phyloP scores from a whole-genome alignment of 2,113 vertebrate species.

The Cottus gobio region DNA sequence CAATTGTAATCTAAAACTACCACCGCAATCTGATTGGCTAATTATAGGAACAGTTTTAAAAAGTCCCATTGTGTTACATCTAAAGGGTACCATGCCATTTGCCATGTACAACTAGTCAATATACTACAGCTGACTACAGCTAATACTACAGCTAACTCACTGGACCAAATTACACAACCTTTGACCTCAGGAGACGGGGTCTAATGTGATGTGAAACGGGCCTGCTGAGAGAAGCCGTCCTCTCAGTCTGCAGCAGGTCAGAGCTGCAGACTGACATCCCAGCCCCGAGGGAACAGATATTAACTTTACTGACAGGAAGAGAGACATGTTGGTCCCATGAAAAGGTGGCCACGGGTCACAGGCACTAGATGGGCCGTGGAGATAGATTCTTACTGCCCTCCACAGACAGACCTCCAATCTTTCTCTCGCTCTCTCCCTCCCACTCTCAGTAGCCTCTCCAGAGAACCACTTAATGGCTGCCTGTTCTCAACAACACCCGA shows the following conservation, averaged over 20 bases:
- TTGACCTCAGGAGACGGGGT: conserved; percentile 55
- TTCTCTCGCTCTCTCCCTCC: conserved; percentile 59
- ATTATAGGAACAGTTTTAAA: conserved; percentile 12
- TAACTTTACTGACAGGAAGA: conserved; percentile 80
- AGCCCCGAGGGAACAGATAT: conserved; percentile 70
- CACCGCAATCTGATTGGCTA: background rate
- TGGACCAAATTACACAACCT: conserved; percentile 58
- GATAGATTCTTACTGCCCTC: conserved; percentile 73
- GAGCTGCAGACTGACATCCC: conserved; percentile 56
- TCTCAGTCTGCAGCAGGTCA: conserved; percentile 63
- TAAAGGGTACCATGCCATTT: background rate
- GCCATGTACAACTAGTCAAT: background rate
- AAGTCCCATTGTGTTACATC: background rate
- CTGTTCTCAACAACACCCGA: conserved; percentile 63
- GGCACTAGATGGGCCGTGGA: conserved; percentile 72
- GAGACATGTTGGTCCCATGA: conserved; percentile 77
- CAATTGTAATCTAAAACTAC: background rate
- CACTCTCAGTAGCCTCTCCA: conserved; percentile 66
- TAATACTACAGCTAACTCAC: conserved; percentile 28
- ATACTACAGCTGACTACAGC: background rate
- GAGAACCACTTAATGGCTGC: conserved; percentile 74
- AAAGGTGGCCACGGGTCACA: conserved; percentile 78
- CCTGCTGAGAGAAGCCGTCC: conserved; percentile 65
- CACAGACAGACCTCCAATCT: conserved; percentile 48
- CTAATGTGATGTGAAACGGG: conserved; percentile 66